Conservation (phyloP, 2,113 vertebrate species). For the Zootoca vivipara region DNA sequence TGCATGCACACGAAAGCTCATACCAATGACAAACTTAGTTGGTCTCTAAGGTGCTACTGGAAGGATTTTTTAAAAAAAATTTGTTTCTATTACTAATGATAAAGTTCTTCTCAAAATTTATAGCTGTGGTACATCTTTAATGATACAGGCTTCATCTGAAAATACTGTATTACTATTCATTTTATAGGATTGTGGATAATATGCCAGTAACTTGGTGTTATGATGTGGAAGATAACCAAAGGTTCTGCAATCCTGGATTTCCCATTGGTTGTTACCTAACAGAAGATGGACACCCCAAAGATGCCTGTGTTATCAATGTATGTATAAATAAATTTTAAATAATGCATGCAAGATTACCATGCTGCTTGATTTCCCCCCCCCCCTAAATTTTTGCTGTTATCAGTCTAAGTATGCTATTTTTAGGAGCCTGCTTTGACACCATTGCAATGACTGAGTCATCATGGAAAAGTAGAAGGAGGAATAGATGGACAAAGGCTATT, state of each 20-base stretch:
- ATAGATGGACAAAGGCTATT: neutral
- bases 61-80: too few species aligned
- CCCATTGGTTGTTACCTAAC: conserved; percentile 95
- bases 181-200: conserved; percentile 95
- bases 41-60: too few species aligned
- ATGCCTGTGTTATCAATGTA: conserved; percentile 97
- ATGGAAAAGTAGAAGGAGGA: neutral
- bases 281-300: conserved; percentile 87
- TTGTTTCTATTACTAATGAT: too few species aligned
- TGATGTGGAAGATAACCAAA: conserved; percentile 91
- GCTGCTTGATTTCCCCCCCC: neutral
- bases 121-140: neutral
- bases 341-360: neutral
- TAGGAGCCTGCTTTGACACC: neutral
- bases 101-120: neutral
- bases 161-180: conserved; percentile 5
- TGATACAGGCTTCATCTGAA: neutral
- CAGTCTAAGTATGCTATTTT: neutral
- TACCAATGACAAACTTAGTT: too few species aligned
- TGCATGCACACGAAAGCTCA: too few species aligned
- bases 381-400: neutral
- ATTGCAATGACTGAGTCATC: neutral
- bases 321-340: conserved; percentile 62
- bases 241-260: conserved; percentile 97
- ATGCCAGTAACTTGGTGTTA: conserved; percentile 99